Conservation (phyloP, 1,140 invertebrate species). For the Leptonema lineaticorne region DNA sequence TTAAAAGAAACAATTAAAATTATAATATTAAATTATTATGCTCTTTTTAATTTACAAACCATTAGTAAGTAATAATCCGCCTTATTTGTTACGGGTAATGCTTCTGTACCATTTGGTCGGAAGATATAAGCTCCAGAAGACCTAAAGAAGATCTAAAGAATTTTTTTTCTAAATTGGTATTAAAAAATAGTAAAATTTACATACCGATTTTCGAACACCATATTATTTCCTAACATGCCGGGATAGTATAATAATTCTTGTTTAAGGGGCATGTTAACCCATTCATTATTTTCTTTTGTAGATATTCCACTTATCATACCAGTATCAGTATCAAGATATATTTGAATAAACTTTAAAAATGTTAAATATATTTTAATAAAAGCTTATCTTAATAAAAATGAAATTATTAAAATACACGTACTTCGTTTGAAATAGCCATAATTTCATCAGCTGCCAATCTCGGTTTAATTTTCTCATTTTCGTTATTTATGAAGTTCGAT, state of each 20-base stretch:
- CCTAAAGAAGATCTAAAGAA: slow-evolving; percentile 46
- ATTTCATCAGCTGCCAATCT: not conserved
- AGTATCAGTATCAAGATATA: slow-evolving; percentile 26
- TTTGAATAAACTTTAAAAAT: slow-evolving; percentile 10
- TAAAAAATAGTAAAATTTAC: not conserved
- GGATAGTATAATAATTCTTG: slow-evolving; percentile 80
- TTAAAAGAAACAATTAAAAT: not conserved
- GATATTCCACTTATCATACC: slow-evolving; percentile 24
- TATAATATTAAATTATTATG: not conserved
- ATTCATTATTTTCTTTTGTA: slow-evolving; percentile 53
- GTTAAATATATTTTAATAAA: not conserved
- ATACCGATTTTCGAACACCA: slow-evolving; percentile 41
- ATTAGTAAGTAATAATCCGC: not conserved
- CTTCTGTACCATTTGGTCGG: slow-evolving; percentile 59
- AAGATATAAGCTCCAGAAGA: slow-evolving; percentile 89
- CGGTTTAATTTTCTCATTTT: not conserved
- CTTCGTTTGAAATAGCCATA: slow-evolving; percentile 3
- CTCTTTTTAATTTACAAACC: not conserved
- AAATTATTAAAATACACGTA: not conserved
- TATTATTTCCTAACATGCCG: slow-evolving; percentile 64
- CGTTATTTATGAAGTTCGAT: not conserved
- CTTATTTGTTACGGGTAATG: slow-evolving; percentile 42
- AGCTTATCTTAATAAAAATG: not conserved
- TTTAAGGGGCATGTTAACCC: slow-evolving; percentile 48
- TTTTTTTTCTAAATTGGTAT: not conserved